Evolutionary conservation across 2,888 invertebrate genomes (phyloP).

Genomic region (Belgica antarctica): DNA sequence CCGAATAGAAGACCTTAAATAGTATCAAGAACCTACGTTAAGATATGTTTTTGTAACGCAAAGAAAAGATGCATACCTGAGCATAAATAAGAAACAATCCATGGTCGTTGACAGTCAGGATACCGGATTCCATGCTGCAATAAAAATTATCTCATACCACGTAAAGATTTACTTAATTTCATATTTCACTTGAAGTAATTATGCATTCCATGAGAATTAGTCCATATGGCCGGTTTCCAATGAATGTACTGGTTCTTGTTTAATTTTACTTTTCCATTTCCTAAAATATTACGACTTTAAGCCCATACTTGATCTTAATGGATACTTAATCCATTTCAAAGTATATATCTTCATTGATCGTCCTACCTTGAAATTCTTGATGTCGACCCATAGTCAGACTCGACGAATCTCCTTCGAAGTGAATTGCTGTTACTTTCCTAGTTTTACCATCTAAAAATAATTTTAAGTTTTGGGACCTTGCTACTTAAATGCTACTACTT

Average conservation of each 20-base stretch:
- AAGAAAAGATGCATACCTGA: slow-evolving; percentile 56
- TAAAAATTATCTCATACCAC: no score
- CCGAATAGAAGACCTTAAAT: slow-evolving; percentile 76
- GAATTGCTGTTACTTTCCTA: slow-evolving; percentile 58
- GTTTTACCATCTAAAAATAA: slow-evolving; percentile 48
- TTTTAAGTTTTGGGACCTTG: background rate
- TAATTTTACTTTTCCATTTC: slow-evolving; percentile 47
- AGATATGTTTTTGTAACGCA: no score
- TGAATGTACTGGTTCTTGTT: slow-evolving; percentile 57
- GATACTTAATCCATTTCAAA: no score
- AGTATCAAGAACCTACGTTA: no score
- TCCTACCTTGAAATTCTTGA: slow-evolving; percentile 62
- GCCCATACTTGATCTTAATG: no score
- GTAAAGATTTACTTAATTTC: no score
- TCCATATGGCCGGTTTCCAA: slow-evolving; percentile 67
- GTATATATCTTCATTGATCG: no score
- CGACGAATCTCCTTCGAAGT: slow-evolving; percentile 64
- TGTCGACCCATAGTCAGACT: slow-evolving; percentile 59
- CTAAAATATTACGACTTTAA: no score
- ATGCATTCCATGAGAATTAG: slow-evolving; percentile 61
- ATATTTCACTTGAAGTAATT: no score
- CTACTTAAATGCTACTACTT: background rate
- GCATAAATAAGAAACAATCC: slow-evolving; percentile 77
- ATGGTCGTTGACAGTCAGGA: slow-evolving; percentile 65
- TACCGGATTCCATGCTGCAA: slow-evolving; percentile 60